Evolutionary conservation across 2,888 invertebrate species (phyloP).

Genomic region (Dryadula phaetusa): DNA sequence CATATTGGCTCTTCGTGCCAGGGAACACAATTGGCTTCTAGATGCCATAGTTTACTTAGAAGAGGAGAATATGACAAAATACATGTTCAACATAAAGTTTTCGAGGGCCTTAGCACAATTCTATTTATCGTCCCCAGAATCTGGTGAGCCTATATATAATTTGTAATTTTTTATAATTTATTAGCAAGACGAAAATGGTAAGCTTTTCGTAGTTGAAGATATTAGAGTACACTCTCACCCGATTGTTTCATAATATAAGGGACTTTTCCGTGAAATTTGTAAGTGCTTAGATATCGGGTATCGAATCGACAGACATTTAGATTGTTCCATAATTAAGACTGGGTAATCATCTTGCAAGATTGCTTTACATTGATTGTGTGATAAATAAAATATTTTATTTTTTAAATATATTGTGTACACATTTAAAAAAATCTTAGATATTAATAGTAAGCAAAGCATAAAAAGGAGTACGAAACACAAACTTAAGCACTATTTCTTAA

Average conservation of each 20-base stretch:
- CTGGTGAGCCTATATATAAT: conserved; percentile 46
- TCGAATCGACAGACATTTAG: neutral
- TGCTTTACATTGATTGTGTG: too few species aligned
- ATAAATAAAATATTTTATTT: too few species aligned
- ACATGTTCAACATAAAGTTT: conserved; percentile 64
- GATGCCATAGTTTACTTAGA: conserved; percentile 55
- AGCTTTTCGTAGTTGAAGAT: neutral
- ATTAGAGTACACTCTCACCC: neutral
- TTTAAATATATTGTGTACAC: too few species aligned
- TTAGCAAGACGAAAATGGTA: neutral
- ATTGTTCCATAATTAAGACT: neutral
- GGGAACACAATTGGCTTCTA: conserved; percentile 89
- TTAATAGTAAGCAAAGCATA: too few species aligned
- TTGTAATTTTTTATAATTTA: conserved; percentile 6
- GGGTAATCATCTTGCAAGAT: too few species aligned
- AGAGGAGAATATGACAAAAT: conserved; percentile 50
- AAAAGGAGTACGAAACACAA: too few species aligned
- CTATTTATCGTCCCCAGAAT: conserved; percentile 55
- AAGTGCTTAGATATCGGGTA: neutral
- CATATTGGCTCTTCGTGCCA: conserved; percentile 89
- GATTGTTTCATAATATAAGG: neutral
- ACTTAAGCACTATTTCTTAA: too few species aligned
- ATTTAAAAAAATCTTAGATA: too few species aligned
- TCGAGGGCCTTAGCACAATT: conserved; percentile 65
- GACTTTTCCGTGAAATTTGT: neutral